Evolutionary conservation across 2,113 vertebrate species (phyloP).

Genomic region (Enhydra lutris): DNA sequence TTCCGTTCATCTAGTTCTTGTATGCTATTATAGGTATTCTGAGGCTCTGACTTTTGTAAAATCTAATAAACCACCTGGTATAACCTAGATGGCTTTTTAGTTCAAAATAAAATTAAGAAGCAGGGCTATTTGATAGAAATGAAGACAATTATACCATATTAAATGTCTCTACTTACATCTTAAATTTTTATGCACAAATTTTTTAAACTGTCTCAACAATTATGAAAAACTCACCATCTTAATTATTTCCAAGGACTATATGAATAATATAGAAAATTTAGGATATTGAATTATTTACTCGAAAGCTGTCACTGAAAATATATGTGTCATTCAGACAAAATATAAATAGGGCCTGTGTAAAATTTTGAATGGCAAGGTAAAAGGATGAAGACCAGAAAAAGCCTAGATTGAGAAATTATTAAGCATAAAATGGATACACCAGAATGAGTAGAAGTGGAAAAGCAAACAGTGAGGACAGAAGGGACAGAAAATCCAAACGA

Average conservation of each 20-base stretch:
- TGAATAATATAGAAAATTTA: neutral
- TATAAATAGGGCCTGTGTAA: neutral
- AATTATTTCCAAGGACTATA: neutral
- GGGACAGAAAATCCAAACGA: neutral
- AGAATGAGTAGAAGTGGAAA: neutral
- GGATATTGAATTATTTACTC: neutral
- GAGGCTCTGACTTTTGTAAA: neutral
- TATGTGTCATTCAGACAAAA: neutral
- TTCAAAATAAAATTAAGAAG: constrained; percentile 40
- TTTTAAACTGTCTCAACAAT: neutral
- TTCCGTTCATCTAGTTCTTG: neutral
- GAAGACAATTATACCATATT: neutral
- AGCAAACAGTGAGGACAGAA: neutral
- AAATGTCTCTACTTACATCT: neutral
- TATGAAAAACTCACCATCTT: neutral
- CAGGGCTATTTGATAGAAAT: neutral
- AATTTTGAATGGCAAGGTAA: neutral
- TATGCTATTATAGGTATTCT: neutral
- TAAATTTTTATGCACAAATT: neutral
- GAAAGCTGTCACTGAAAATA: neutral
- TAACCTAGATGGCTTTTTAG: neutral
- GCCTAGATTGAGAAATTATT: neutral
- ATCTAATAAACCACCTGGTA: neutral
- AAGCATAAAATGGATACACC: neutral
- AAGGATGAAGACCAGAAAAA: neutral